These are phyloP conservation scores for Antheraea yamamai DNA, from an alignment of 2,888 invertebrate species.

Conservation along the genomic window DNA sequence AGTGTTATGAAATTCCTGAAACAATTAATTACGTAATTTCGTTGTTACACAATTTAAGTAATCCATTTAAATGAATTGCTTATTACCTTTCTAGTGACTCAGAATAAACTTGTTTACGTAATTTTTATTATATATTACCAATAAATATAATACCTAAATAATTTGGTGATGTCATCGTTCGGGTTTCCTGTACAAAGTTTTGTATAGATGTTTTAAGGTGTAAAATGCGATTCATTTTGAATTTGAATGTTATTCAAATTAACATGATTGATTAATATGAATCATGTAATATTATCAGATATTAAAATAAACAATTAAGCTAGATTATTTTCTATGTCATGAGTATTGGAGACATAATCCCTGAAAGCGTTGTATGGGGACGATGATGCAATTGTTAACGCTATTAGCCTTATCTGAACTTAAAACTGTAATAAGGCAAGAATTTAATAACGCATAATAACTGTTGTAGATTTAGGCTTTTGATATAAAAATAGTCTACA, in stretches of 20 bases:
- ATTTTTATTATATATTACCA: neutral
- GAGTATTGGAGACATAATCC: no score
- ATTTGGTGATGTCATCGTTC: neutral
- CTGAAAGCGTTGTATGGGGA: no score
- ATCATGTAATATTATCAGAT: neutral
- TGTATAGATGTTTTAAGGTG: neutral
- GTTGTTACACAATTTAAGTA: slow-evolving; percentile 1
- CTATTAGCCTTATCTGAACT: neutral
- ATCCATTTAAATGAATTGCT: neutral
- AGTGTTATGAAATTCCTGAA: neutral
- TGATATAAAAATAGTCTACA: neutral
- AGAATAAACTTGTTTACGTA: neutral
- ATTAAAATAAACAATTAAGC: no score
- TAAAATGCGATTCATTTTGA: neutral
- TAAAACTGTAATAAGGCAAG: neutral
- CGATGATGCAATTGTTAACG: neutral
- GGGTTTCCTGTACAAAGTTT: neutral
- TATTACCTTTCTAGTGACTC: neutral
- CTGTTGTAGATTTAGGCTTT: neutral
- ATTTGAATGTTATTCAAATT: neutral
- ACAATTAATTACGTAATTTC: neutral
- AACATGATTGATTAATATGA: neutral
- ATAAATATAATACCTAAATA: neutral
- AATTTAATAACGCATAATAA: neutral
- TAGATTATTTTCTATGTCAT: no score